Conservation (phyloP, 2,797 vertebrate genomes). For the Buphagus erythrorhynchus region DNA sequence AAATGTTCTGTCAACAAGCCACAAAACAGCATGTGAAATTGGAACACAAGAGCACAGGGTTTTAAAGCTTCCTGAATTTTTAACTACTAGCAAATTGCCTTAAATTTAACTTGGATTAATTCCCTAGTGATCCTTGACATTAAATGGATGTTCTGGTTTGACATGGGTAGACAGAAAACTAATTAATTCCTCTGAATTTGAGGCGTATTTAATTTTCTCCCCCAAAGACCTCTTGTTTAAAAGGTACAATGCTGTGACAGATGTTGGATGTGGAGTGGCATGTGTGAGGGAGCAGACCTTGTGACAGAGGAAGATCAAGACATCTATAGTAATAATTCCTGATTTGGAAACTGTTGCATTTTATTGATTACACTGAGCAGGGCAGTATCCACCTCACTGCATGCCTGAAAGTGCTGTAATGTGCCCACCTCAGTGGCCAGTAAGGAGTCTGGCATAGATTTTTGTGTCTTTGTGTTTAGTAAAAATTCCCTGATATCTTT, state of each 20-base stretch:
- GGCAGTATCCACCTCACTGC: accelerated
- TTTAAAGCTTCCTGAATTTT: conserved; percentile 58
- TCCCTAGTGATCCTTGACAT: conserved; percentile 4
- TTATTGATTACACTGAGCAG: background rate
- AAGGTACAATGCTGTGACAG: conserved; percentile 21
- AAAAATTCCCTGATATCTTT: background rate
- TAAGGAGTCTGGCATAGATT: background rate
- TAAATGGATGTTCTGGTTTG: conserved; percentile 36
- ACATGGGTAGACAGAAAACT: conserved; percentile 65
- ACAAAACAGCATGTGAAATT: conserved; percentile 31
- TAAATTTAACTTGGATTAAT: conserved; percentile 54
- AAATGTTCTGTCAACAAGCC: background rate
- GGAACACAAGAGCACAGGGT: conserved; percentile 13
- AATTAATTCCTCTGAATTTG: conserved; percentile 69
- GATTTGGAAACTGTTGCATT: background rate
- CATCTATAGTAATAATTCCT: background rate
- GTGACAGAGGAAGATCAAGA: background rate
- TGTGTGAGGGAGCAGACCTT: background rate
- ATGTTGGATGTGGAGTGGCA: background rate
- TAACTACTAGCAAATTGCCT: conserved; percentile 55
- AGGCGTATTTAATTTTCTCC: conserved; percentile 63
- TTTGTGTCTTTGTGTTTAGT: background rate
- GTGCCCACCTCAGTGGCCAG: background rate
- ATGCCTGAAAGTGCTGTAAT: background rate
- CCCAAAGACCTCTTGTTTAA: conserved; percentile 47